Evolutionary conservation across 2,888 invertebrate genomes (phyloP), one percentile per base, ranked within the genome.

Genomic region (Hirtodrosophila confusa): DNA sequence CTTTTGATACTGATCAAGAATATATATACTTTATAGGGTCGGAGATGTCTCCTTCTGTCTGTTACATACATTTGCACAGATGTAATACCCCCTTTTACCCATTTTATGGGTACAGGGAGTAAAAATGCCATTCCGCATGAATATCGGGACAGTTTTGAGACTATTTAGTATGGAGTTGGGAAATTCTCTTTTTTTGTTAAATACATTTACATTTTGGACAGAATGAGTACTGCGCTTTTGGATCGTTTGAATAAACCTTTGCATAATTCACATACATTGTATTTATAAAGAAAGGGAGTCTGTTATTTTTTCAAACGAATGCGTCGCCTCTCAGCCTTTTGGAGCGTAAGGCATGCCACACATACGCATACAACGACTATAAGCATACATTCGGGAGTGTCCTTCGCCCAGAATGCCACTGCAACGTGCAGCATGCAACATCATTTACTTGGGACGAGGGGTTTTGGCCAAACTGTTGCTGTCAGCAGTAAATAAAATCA

Each of bases 401-500:
- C 86, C 84, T 88, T 88, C 84, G 50, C 49, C 53, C 53, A 77
- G 62, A 73, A 67, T 77, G 61, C 36, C 53, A 57, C n/a, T 31
- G 8, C 9, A 31, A 6, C 31, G 7, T 66, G 57, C 60, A 74
- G 45, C 50, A 44, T 62, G 69, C 63, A 63, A 50, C 61, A 73
- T 71, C 41, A 51, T 44, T 41, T 31, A 29, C 17, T 4, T 12
- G 39, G 24, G 9, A 23, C 6, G 24, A 11, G 27, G n/a, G 11
- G 1, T 10, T 23, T 17, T 17, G 17, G 64, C 58, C 80, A 86
- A 88, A 88, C 83, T 84, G 83, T 84, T 84, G 83, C 84, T 77
- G 77, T 64, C 64, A 60, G 67, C 80, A 64, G 70, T 86, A 86
- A 79, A 83, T 80, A 70, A 86, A 86, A 86, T 77, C 86, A 76